Percentiles rank a stretch among this genome's conserved stretches.
Conservation (phyloP, 1,140 invertebrate genomes). For the Brachionus rotundiformis region DNA sequence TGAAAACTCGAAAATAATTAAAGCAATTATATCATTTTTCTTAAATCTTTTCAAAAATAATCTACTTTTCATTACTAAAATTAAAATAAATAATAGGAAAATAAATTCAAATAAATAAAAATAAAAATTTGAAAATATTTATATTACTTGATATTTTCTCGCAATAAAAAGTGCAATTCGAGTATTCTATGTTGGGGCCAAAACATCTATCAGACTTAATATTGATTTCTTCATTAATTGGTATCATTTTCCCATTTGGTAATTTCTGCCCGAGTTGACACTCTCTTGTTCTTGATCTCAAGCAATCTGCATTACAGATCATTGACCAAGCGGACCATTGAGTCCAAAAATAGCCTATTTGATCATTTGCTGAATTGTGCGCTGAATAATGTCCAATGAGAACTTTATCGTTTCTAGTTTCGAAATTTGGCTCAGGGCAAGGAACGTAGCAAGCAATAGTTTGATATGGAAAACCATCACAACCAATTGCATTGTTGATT, state of each 20-base stretch:
- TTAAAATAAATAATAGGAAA: no score
- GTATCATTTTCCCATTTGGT: neutral
- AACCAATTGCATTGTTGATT: conserved; percentile 23
- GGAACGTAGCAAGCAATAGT: neutral
- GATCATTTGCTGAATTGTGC: neutral
- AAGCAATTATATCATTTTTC: no score
- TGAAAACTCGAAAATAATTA: no score
- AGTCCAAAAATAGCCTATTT: conserved; percentile 38
- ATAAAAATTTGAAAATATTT: neutral
- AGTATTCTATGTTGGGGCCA: conserved; percentile 23
- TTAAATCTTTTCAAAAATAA: no score
- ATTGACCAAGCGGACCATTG: conserved; percentile 40
- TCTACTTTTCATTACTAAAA: no score
- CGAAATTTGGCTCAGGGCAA: neutral
- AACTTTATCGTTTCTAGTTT: neutral
- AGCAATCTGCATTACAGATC: conserved; percentile 42
- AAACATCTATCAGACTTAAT: conserved; percentile 1
- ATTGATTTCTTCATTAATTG: neutral
- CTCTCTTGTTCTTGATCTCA: conserved; percentile 37
- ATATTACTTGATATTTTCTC: conserved; percentile 48
- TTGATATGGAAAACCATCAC: conserved; percentile 39
- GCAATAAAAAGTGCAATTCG: conserved; percentile 48
- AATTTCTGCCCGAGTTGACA: neutral
- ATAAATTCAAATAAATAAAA: no score
- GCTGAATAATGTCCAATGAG: neutral